These are phyloP conservation scores for Coryphaenoides rupestris DNA, from an alignment of 2,113 vertebrate genomes.

Conservation along the genomic window DNA sequence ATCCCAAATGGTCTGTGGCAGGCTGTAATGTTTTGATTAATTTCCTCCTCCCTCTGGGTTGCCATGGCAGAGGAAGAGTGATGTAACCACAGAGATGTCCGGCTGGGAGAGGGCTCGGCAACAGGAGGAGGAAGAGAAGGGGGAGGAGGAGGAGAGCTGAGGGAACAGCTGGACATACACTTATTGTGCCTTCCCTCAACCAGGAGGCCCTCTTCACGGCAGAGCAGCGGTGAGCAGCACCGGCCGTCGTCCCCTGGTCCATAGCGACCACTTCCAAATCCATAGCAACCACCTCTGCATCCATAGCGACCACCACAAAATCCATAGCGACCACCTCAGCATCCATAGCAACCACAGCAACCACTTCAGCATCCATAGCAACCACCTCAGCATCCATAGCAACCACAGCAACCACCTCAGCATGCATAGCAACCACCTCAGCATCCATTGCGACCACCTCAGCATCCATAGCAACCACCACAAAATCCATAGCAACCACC, in stretches of 20 bases:
- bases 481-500: too few relatives aligned
- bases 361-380: too few relatives aligned
- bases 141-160: constrained; percentile 93
- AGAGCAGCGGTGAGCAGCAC: constrained; percentile 82
- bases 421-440: too few relatives aligned
- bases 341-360: not conserved
- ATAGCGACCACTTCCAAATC: too few relatives aligned
- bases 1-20: constrained; percentile 43
- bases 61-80: constrained; percentile 69
- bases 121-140: too few relatives aligned
- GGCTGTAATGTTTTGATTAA: constrained; percentile 50
- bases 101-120: too few relatives aligned
- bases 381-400: not conserved
- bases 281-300: not conserved
- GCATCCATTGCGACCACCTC: too few relatives aligned
- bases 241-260: not conserved
- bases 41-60: constrained; percentile 7
- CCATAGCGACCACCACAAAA: not conserved
- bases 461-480: not conserved
- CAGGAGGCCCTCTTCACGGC: constrained; percentile 94
- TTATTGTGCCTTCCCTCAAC: constrained; percentile 86
- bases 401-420: not conserved
- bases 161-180: constrained; percentile 95
- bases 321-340: too few relatives aligned
- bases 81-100: constrained; percentile 78